Evolutionary conservation across 2,113 vertebrate genomes (phyloP).

Genomic region (Cheilinus undulatus): DNA sequence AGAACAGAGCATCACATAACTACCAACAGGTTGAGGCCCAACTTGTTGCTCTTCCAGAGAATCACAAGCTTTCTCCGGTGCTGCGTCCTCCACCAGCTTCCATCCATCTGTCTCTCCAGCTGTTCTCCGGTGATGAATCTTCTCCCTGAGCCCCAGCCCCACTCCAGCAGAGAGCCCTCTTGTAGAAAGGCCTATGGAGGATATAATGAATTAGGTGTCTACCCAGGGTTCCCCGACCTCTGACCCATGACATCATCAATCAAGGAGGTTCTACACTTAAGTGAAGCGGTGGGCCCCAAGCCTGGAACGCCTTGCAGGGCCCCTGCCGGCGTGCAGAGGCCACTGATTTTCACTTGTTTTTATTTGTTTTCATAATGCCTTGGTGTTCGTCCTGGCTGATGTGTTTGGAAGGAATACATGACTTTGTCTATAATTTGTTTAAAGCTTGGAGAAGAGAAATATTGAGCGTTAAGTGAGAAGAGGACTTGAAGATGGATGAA

Average conservation of each 20-base stretch:
- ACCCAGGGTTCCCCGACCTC: conserved; percentile 91
- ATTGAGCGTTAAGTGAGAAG: conserved; percentile 74
- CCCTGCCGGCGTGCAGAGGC: conserved; percentile 72
- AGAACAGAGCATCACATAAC: not conserved
- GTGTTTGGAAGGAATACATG: conserved; percentile 81
- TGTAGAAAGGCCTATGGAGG: conserved; percentile 88
- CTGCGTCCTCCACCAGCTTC: conserved; percentile 39
- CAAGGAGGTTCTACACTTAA: conserved; percentile 87
- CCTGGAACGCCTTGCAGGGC: conserved; percentile 79
- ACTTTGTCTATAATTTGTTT: conserved; percentile 84
- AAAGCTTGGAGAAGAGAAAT: conserved; percentile 70
- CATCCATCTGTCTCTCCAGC: conserved; percentile 71
- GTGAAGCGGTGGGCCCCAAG: conserved; percentile 83
- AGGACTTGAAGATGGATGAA: conserved; percentile 74
- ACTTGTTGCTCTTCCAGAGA: conserved; percentile 11
- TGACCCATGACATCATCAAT: conserved; percentile 94
- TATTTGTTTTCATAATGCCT: conserved; percentile 84
- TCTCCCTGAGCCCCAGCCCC: conserved; percentile 85
- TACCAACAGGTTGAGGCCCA: not conserved
- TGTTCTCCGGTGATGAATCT: conserved; percentile 86
- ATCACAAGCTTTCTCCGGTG: conserved; percentile 1
- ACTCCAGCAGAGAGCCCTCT: conserved; percentile 83
- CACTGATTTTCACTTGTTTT: conserved; percentile 83
- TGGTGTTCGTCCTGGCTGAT: conserved; percentile 70
- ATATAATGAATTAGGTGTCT: conserved; percentile 98